A percentile compares a stretch with the other conserved stretches of the same genome.
Conservation (phyloP, 2,888 invertebrate species). For the Phortica okadai region DNA sequence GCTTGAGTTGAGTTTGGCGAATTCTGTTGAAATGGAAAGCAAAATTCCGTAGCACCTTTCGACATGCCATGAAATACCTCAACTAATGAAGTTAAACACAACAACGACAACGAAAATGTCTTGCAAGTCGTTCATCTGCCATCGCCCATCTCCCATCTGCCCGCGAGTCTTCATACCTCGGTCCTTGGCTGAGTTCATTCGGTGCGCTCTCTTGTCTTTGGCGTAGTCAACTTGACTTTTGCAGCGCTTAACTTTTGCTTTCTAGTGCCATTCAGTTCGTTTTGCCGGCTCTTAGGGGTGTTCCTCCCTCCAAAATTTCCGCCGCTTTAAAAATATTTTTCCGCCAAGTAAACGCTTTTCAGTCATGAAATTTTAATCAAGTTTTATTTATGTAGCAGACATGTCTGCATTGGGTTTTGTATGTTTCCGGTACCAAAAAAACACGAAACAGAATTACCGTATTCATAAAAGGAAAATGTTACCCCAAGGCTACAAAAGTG, state of each 20-base stretch:
- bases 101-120: constrained; percentile 6
- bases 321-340: constrained; percentile 29
- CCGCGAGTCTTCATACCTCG: background rate
- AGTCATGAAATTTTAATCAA: constrained; percentile 67
- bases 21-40: constrained; percentile 25
- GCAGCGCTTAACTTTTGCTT: constrained; percentile 18
- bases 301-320: constrained; percentile 40
- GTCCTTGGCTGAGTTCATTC: background rate
- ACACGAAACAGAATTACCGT: background rate
- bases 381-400: constrained; percentile 61
- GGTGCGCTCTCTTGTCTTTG: background rate
- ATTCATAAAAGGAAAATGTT: constrained; percentile 1
- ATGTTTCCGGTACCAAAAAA: constrained; percentile 24
- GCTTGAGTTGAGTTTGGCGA: constrained; percentile 9
- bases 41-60: constrained; percentile 5
- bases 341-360: constrained; percentile 46
- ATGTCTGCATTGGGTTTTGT: constrained; percentile 57
- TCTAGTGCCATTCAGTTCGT: background rate
- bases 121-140: background rate
- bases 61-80: background rate
- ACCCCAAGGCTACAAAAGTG: background rate
- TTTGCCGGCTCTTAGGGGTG: background rate
- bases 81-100: constrained; percentile 20
- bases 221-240: constrained; percentile 9
- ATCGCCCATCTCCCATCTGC: too few species aligned